Conservation (phyloP, 2,888 invertebrate species). For the Diloba caeruleocephala region DNA sequence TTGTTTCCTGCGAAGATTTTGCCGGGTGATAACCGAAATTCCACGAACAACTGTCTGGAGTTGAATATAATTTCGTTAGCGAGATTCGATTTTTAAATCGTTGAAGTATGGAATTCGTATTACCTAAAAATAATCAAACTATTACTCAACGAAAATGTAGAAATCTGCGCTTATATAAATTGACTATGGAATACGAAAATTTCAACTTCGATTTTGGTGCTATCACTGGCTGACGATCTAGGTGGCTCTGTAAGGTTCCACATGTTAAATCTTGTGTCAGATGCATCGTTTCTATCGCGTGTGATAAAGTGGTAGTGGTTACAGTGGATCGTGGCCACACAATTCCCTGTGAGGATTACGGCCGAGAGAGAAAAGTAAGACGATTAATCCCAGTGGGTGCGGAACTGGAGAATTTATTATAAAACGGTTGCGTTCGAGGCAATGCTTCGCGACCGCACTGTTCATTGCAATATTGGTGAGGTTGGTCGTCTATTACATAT, state of each 20-base stretch:
- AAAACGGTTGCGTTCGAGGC: constrained; percentile 80
- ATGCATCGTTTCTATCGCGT: constrained; percentile 55
- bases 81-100: constrained; percentile 53
- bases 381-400: constrained; percentile 86
- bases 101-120: constrained; percentile 50
- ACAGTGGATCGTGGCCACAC: constrained; percentile 78
- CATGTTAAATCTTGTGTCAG: constrained; percentile 55
- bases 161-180: constrained; percentile 50
- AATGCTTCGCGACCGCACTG: constrained; percentile 53
- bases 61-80: constrained; percentile 48
- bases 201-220: constrained; percentile 50
- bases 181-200: constrained; percentile 47
- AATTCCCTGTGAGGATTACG: constrained; percentile 85
- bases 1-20: constrained; percentile 65
- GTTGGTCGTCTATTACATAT: constrained; percentile 58
- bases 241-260: constrained; percentile 34
- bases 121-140: constrained; percentile 55
- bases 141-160: constrained; percentile 52
- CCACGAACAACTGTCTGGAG: constrained; percentile 44
- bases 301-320: constrained; percentile 69
- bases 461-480: constrained; percentile 71
- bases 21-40: constrained; percentile 56
- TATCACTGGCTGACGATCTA: constrained; percentile 48
- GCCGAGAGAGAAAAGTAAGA: constrained; percentile 86
- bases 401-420: constrained; percentile 84